A percentile compares a stretch with the other conserved stretches of the same genome.
These are phyloP conservation scores for Mesembrinibis cayennensis DNA, from an alignment of 2,113 vertebrate species.

Conservation along the genomic window DNA sequence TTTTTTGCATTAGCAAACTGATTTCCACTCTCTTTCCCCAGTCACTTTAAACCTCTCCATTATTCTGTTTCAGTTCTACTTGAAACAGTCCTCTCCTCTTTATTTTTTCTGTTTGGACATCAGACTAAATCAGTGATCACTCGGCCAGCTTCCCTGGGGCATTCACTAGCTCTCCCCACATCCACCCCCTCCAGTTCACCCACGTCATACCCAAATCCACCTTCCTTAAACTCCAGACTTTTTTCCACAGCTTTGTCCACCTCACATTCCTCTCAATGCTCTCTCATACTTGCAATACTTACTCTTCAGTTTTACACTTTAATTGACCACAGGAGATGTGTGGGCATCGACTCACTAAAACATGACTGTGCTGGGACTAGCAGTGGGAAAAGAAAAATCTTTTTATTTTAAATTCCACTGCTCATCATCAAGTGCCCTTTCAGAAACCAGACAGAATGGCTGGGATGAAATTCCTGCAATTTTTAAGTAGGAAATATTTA, in stretches of 20 bases:
- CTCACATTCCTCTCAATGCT: not conserved
- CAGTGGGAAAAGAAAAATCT: not conserved
- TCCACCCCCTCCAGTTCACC: not conserved
- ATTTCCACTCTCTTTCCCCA: not conserved
- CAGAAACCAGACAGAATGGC: not conserved
- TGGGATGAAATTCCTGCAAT: not conserved
- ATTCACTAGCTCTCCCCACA: not conserved
- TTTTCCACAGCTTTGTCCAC: not conserved
- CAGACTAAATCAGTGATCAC: not conserved
- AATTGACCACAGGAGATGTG: constrained; percentile 35
- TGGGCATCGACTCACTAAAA: not conserved
- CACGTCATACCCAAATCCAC: not conserved
- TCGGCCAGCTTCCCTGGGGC: not conserved
- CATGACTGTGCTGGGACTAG: not conserved
- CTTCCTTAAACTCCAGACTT: not conserved
- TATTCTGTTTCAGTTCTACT: not conserved
- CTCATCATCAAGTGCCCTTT: not conserved
- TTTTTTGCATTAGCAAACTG: not conserved
- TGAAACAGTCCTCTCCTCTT: not conserved
- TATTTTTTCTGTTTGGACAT: not conserved
- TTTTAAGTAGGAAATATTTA: not conserved
- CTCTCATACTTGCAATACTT: not conserved
- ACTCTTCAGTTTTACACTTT: not conserved
- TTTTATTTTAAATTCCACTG: not conserved
- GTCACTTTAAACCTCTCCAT: not conserved